These are phyloP conservation scores for Paragorgia papillata DNA, from an alignment of 92 coral and sea anemone species.

Conservation along the genomic window DNA sequence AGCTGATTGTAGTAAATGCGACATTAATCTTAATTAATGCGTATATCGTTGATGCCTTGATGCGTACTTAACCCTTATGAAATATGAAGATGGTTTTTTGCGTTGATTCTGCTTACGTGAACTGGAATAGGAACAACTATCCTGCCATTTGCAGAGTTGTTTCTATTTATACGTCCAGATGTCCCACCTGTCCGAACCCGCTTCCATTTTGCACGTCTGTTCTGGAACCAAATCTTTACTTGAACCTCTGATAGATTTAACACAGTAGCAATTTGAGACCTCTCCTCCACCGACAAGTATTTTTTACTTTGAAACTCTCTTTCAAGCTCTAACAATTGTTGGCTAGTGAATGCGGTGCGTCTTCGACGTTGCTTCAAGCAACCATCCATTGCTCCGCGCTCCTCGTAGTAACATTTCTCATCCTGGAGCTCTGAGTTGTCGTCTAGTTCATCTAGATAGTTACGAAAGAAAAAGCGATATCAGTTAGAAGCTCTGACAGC, in stretches of 20 bases:
- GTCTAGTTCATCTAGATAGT: conserved; percentile 44
- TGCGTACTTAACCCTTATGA: neutral
- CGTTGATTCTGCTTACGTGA: conserved; percentile 85
- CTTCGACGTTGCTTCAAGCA: conserved; percentile 84
- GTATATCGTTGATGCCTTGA: neutral
- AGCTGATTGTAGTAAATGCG: too few relatives aligned
- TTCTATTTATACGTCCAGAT: conserved; percentile 57
- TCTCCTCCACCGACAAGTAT: conserved; percentile 89
- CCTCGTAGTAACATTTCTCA: conserved; percentile 68
- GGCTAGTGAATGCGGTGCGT: conserved; percentile 96
- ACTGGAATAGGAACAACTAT: conserved; percentile 97
- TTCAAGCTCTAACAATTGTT: conserved; percentile 93
- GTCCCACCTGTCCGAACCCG: conserved; percentile 82
- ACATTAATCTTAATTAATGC: too few relatives aligned
- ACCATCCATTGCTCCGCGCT: conserved; percentile 59
- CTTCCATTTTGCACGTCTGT: conserved; percentile 99
- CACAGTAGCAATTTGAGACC: conserved; percentile 89
- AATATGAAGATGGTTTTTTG: conserved; percentile 69
- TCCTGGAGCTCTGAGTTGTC: conserved; percentile 45
- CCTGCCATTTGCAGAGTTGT: conserved; percentile 72
- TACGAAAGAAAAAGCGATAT: neutral
- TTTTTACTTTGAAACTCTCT: conserved; percentile 94
- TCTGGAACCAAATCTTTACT: conserved; percentile 99
- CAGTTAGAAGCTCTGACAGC: neutral
- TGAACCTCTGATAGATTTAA: conserved; percentile 89